These are phyloP conservation scores for Aldrovandia affinis DNA, from an alignment of 2,797 vertebrate genomes.

Conservation along the genomic window DNA sequence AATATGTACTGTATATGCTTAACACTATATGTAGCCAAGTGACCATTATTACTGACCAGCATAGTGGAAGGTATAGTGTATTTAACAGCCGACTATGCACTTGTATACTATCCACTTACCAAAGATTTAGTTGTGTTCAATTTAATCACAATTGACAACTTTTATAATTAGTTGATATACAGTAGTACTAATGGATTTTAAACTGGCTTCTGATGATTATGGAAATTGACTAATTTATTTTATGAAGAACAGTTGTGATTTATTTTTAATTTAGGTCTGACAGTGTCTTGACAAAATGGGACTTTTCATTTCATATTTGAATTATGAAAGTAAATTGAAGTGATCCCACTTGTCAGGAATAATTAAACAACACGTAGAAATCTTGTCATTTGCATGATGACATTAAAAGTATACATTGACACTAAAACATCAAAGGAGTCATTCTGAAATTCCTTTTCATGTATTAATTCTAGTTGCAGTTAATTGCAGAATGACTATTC, in stretches of 20 bases:
- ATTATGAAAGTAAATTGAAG: slow-evolving; percentile 30
- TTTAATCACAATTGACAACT: slow-evolving; percentile 13
- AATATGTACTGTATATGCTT: too few relatives aligned
- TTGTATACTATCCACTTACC: not conserved
- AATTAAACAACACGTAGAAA: slow-evolving; percentile 16
- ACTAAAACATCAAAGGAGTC: not conserved
- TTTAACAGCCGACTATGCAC: not conserved
- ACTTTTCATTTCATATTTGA: slow-evolving; percentile 10
- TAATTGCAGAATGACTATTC: not conserved
- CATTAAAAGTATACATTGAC: slow-evolving; percentile 8
- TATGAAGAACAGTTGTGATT: slow-evolving; percentile 19
- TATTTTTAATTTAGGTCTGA: slow-evolving; percentile 17
- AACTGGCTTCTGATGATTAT: not conserved
- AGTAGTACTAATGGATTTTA: slow-evolving; percentile 6
- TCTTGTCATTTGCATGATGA: slow-evolving; percentile 20
- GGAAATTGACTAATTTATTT: slow-evolving; percentile 14
- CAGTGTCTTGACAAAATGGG: slow-evolving; percentile 28
- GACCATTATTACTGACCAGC: not conserved
- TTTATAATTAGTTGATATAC: slow-evolving; percentile 15
- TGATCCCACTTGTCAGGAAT: slow-evolving; percentile 21
- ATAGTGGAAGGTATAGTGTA: not conserved
- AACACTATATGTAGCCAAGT: not conserved
- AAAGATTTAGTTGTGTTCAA: not conserved
- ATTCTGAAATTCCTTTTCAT: not conserved
- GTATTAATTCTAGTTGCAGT: not conserved